Evolutionary conservation across 2,888 invertebrate species (phyloP), one percentile per base, ranked within the genome.

Genomic region (Torymus aiolomorphi): DNA sequence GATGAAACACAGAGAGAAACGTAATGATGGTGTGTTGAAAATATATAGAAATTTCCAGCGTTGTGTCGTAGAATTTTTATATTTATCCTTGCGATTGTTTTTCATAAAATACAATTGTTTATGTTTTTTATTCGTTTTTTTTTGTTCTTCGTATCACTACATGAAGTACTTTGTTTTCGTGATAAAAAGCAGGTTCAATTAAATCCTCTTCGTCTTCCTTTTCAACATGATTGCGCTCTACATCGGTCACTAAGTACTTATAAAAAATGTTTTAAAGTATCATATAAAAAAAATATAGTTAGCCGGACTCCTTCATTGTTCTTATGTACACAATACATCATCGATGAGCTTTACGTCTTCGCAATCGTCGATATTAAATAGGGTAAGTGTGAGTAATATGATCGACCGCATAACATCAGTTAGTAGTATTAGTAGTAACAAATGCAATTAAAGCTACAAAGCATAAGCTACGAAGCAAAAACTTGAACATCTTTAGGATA

Each of bases 81-180:
- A 3, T 16, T 24, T 42, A 51, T 12, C n/a, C n/a, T 56, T 69
- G 18, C 59, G 31, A 56, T 49, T 16, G n/a, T 42, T 42, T 31
- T 71, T 78, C 52, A 61, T 72, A 72, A 67, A 72, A 59, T 78
- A 78, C 66, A 78, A 51, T 78, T 59, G 67, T 18, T n/a, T 16
- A n/a, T 16, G 14, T 63, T 63, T 20, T 69, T 42, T 51, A 42
- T 76, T 66, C 18, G 18, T 74, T 73, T 51, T 52, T 61, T 42
- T 57, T 12, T 18, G 42, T 72, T 72, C 42, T 42, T 42, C 42
- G 42, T 42, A 42, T 42, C 42, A 42, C 42, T 42, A 42, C 8
- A 42, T 42, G 42, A 42, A 42, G 42, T 42, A 42, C 8, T 31
- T 14, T 49, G 16, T 65, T 66, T 66, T 42, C 52, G 13, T 20